A percentile compares a stretch with the other conserved stretches of the same genome.
These are phyloP conservation scores for Podiceps cristatus DNA, from an alignment of 2,113 vertebrate genomes.

Conservation along the genomic window DNA sequence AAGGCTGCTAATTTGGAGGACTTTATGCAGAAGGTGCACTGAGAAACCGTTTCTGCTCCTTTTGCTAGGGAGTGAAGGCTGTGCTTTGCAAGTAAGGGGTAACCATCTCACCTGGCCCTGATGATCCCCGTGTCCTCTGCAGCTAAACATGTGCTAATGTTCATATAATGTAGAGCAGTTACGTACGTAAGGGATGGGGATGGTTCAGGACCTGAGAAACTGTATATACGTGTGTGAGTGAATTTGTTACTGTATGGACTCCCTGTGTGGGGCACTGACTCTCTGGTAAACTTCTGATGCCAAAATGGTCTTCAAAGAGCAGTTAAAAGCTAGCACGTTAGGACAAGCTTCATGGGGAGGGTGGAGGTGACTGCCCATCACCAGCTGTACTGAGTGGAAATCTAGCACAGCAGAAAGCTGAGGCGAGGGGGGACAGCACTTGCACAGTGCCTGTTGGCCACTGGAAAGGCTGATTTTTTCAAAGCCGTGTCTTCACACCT, in stretches of 20 bases:
- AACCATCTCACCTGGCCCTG: background rate
- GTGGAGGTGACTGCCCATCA: background rate
- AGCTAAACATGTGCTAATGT: background rate
- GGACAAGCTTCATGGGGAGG: background rate
- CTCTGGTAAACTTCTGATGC: background rate
- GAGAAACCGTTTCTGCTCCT: background rate
- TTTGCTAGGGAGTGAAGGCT: background rate
- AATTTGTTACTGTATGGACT: background rate
- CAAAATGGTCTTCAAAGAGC: background rate
- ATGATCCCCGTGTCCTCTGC: background rate
- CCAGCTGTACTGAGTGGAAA: background rate
- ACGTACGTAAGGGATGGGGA: background rate
- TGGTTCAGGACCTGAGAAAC: accelerated
- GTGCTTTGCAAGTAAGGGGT: background rate
- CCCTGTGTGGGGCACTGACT: background rate
- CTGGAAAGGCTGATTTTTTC: background rate
- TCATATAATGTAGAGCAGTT: background rate
- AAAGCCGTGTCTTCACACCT: background rate
- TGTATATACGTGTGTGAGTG: background rate
- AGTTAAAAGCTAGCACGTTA: background rate
- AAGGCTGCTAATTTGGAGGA: background rate
- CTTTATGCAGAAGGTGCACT: background rate
- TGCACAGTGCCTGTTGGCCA: background rate
- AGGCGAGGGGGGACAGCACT: background rate
- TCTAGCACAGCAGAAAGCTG: background rate